Evolutionary conservation across 2,113 vertebrate genomes (phyloP).

Genomic region (Oceanodroma tethys): DNA sequence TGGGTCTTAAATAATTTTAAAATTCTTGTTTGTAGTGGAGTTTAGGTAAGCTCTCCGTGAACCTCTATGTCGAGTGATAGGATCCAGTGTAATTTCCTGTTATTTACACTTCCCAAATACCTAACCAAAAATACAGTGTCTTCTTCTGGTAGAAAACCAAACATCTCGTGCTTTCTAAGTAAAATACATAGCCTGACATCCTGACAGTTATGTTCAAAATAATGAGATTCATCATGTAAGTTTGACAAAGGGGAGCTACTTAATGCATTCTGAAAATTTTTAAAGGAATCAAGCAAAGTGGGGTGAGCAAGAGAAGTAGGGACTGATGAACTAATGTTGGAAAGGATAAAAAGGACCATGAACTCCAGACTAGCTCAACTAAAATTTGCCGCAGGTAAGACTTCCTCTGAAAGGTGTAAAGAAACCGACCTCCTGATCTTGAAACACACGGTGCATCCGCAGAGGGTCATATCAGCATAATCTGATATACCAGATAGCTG

Average conservation of each 20-base stretch:
- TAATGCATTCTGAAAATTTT: not conserved
- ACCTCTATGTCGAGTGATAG: not conserved
- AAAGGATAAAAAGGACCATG: not conserved
- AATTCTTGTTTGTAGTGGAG: constrained; percentile 18
- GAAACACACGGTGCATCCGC: not conserved
- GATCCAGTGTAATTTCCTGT: constrained; percentile 4
- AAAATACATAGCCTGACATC: constrained; percentile 39
- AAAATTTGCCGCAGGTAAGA: not conserved
- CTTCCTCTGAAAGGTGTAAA: not conserved
- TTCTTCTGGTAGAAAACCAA: not conserved
- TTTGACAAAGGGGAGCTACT: constrained; percentile 47
- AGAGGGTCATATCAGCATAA: not conserved
- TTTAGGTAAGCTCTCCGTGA: constrained; percentile 27
- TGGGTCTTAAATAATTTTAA: not conserved
- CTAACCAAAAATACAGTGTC: not conserved
- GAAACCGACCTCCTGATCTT: not conserved
- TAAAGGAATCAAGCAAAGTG: not conserved
- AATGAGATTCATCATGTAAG: constrained; percentile 20
- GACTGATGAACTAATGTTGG: not conserved
- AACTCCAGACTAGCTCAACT: not conserved
- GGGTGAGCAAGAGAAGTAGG: not conserved
- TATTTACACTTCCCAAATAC: constrained; percentile 13
- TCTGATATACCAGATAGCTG: fast-evolving
- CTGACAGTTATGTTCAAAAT: constrained; percentile 39
- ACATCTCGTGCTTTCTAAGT: constrained; percentile 12